phyloP scores from a whole-genome alignment of 2,797 vertebrate genomes.

The Phoxinus dragarum region DNA sequence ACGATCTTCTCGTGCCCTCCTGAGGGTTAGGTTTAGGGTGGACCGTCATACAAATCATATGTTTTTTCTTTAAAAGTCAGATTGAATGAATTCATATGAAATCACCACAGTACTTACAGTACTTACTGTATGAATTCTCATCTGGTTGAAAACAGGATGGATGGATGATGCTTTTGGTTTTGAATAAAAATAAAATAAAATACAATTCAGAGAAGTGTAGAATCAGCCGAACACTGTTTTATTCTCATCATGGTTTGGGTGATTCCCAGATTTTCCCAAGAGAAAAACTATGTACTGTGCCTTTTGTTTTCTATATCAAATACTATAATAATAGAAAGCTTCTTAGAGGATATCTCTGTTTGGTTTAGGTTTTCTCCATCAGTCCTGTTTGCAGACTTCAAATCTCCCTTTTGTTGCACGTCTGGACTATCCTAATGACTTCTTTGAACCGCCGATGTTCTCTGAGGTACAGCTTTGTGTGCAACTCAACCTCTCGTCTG shows the following conservation, averaged over 20 bases:
- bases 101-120: background rate
- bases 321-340: constrained; percentile 75
- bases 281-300: constrained; percentile 70
- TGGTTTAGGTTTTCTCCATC: constrained; percentile 74
- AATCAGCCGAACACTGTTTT: background rate
- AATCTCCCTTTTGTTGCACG: constrained; percentile 78
- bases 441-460: constrained; percentile 77
- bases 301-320: constrained; percentile 66
- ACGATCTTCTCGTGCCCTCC: background rate
- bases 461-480: constrained; percentile 68
- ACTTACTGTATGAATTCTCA: background rate
- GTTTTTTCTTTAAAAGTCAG: background rate
- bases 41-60: background rate
- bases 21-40: background rate
- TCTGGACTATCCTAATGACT: constrained; percentile 75
- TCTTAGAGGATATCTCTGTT: constrained; percentile 77
- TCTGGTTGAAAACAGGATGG: background rate
- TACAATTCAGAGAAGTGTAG: background rate
- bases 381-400: constrained; percentile 80
- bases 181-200: background rate
- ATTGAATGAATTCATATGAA: background rate
- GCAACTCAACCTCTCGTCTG: constrained; percentile 52
- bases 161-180: background rate
- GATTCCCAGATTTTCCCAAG: constrained; percentile 71
- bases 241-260: constrained; percentile 26